phyloP scores from a whole-genome alignment of 1,140 invertebrate genomes.

The Scylla paramamosain region DNA sequence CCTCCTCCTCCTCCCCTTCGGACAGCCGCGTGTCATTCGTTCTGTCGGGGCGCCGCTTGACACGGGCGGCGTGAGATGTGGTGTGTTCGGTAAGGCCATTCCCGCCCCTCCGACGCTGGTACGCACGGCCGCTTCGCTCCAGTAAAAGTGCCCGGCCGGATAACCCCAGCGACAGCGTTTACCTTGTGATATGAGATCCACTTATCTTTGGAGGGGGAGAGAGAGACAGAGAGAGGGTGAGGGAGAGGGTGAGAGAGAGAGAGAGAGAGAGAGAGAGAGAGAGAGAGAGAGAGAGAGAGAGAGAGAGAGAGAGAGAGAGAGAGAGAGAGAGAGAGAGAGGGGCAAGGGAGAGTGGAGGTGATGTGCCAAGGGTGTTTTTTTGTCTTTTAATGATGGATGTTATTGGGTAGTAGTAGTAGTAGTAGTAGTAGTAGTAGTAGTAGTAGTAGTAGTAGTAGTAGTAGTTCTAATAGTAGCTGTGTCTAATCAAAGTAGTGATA shows the following conservation, averaged over 20 bases:
- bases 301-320: not conserved
- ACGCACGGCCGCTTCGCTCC: too few relatives aligned
- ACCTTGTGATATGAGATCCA: too few relatives aligned
- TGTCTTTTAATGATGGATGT: too few relatives aligned
- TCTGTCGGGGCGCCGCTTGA: not conserved
- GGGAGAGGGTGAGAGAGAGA: not conserved
- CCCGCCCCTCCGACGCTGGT: not conserved
- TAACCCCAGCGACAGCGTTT: too few relatives aligned
- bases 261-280: not conserved
- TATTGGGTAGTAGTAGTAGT: not conserved
- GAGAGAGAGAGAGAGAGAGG: too few relatives aligned
- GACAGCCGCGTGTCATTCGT: constrained; percentile 68
- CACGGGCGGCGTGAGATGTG: not conserved
- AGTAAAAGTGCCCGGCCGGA: too few relatives aligned
- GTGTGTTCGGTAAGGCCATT: not conserved
- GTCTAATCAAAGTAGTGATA: too few relatives aligned
- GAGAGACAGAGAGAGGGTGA: not conserved
- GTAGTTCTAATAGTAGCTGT: too few relatives aligned
- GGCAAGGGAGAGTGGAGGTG: not conserved
- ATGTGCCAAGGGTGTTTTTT: too few relatives aligned
- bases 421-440: too few relatives aligned
- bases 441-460: too few relatives aligned
- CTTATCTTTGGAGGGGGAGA: not conserved
- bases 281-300: not conserved
- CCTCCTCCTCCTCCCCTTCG: not conserved